Percentiles rank a stretch among this genome's conserved stretches.
Conservation (phyloP, 2,797 vertebrate genomes). For the Mormyrus hasselquistii region DNA sequence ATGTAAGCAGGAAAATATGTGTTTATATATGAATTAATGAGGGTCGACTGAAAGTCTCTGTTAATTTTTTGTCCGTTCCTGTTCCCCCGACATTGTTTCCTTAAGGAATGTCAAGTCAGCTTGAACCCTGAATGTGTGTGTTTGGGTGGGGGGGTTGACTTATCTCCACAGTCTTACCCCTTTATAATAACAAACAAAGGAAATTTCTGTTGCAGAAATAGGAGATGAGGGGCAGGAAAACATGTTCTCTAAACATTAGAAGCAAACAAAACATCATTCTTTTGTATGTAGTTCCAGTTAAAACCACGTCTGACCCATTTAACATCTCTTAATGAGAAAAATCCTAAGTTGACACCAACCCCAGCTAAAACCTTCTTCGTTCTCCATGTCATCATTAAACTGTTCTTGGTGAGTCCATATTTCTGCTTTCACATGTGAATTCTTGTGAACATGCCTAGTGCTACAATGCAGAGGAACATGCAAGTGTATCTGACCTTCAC, state of each 20-base stretch:
- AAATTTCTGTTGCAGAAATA: constrained; percentile 45
- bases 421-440: not conserved
- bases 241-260: not conserved
- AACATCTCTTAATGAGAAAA: not conserved
- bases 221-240: not conserved
- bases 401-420: not conserved
- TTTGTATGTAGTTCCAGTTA: not conserved
- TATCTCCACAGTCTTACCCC: constrained; percentile 24
- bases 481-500: not conserved
- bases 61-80: not conserved
- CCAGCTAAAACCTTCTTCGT: not conserved
- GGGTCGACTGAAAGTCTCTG: not conserved
- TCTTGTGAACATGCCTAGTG: not conserved
- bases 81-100: not conserved
- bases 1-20: not conserved
- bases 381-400: not conserved
- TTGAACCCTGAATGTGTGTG: not conserved
- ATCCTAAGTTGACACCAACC: not conserved
- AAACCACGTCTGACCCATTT: not conserved
- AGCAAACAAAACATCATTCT: not conserved
- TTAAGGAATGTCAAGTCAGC: constrained; percentile 13
- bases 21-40: not conserved
- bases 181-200: constrained; percentile 65
- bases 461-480: not conserved
- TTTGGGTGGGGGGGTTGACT: not conserved